Conservation (phyloP, 2,113 vertebrate genomes). For the Hyaena hyaena region DNA sequence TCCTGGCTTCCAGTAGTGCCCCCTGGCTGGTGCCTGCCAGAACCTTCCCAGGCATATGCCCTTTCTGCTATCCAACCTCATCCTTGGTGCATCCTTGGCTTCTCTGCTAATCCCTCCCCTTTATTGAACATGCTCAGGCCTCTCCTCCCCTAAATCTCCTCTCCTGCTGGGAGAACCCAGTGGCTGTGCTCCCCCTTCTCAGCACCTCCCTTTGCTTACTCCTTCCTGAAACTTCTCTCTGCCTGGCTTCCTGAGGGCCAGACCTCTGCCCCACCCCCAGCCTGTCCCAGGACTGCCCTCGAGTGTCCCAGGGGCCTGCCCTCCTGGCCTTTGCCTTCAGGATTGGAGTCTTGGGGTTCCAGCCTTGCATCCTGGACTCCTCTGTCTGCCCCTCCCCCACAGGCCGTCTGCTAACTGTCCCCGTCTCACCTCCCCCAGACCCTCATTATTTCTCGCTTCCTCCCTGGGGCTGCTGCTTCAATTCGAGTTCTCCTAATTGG, state of each 20-base stretch:
- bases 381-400: not conserved
- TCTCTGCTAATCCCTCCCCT: not conserved
- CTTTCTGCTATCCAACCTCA: not conserved
- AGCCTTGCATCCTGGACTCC: not conserved
- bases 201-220: not conserved
- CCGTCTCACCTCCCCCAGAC: not conserved
- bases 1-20: not conserved
- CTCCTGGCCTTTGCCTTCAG: not conserved
- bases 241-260: not conserved
- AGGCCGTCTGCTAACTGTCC: too few relatives aligned
- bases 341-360: not conserved
- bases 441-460: not conserved
- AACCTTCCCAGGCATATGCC: not conserved
- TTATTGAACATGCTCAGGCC: not conserved
- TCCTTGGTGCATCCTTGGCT: not conserved
- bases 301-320: not conserved
- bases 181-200: not conserved
- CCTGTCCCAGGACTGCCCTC: not conserved
- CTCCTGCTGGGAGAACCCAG: not conserved
- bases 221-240: not conserved
- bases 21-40: not conserved
- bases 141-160: not conserved
- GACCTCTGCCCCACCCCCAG: not conserved
- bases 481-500: not conserved
- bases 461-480: not conserved